phyloP scores from a whole-genome alignment of 2,797 vertebrate genomes.

The Clarias laeviceps region DNA sequence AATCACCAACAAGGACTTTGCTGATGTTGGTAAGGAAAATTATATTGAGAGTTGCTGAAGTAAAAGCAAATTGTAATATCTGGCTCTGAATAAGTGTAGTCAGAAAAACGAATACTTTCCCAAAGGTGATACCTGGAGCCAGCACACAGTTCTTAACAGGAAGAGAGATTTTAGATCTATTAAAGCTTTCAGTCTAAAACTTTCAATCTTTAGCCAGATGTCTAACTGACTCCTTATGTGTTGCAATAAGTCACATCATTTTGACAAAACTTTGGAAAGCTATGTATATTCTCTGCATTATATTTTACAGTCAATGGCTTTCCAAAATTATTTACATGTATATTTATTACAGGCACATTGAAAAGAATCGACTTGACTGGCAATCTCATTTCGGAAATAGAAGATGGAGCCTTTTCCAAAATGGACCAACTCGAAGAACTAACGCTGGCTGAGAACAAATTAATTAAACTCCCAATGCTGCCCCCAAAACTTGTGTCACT shows the following conservation, averaged over 20 bases:
- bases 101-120: conserved; percentile 29
- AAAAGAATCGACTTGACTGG: conserved; percentile 88
- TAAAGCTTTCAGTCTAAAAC: background rate
- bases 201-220: background rate
- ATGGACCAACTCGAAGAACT: conserved; percentile 87
- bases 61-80: conserved; percentile 25
- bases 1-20: conserved; percentile 84
- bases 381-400: conserved; percentile 88
- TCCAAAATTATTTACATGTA: conserved; percentile 6
- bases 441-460: conserved; percentile 83
- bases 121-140: background rate
- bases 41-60: conserved; percentile 14
- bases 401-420: conserved; percentile 88
- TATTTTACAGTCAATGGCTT: background rate
- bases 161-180: background rate
- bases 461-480: conserved; percentile 85
- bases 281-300: background rate
- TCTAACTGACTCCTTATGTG: conserved; percentile 20
- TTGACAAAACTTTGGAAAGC: conserved; percentile 1
- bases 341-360: conserved; percentile 76
- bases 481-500: conserved; percentile 81
- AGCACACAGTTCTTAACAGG: background rate
- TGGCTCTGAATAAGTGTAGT: conserved; percentile 29
- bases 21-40: conserved; percentile 82
- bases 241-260: background rate